Evolutionary conservation across 2,113 vertebrate species (phyloP), one percentile per base, ranked within the genome.

Genomic region (Oryzias javanicus): DNA sequence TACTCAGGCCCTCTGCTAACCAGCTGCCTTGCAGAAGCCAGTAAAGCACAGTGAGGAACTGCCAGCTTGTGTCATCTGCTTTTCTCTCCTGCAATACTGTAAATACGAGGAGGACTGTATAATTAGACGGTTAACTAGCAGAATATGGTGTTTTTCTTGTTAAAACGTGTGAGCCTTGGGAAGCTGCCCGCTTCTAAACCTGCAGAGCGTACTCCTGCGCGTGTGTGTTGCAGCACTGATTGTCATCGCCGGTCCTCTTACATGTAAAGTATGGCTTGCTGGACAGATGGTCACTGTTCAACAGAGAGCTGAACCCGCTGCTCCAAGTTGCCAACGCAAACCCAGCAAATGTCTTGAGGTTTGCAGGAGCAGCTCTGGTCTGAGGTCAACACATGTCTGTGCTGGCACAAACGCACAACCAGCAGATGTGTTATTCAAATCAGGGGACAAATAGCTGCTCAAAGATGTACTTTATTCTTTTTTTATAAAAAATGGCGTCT

Each of bases 1-100:
- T 80, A 67, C 79, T 72, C 60, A 45, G 55, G 49, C 78, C 75
- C 80, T 86, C 81, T 81, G 85, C 78, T 79, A 61, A 78, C 76
- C 89, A 87, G 84, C 81, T 89, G 82, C 68, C 83, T 77, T 18
- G 17, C 73, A 62, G 64, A 81, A 71, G 68, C 60, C 46, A 45
- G 59, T 67, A 58, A 73, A 72, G 74, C 74, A 49, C 41, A 68
- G 73, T 65, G 76, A 68, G 70, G 64, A 60, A 72, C 71, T 68
- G 85, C 70, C 84, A 83, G 78, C 78, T 74, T 72, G 82, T 74
- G 74, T 84, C 77, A 70, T 86, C 76, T 80, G 78, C 68, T 66
- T 67, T 75, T 76, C 72, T 70, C 60, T 46, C 61, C 58, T 46
- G 55, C 61, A 74, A 42, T 76, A 79, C 79, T 78, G 77, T 79